Base-by-base conservation (phyloP, 2,113 vertebrate species). In the Lates calcarifer region DNA sequence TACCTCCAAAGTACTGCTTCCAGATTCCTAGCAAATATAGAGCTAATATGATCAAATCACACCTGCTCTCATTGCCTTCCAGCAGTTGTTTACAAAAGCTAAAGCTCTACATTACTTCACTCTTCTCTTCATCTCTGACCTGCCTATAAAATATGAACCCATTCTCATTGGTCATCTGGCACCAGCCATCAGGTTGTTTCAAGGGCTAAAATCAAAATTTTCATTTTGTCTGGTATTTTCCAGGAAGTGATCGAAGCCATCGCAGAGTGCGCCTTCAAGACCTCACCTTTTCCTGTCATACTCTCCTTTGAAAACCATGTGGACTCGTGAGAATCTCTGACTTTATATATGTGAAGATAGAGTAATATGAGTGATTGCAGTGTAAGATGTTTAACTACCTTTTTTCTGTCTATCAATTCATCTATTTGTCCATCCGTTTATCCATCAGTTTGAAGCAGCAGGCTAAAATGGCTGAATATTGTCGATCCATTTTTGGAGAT, bases 241-340 rank as follows among this genome's bases (percentile, higher is more conserved):
- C 83, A 99, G 98, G 98, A 99, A 94, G 98, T 99, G 49, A 99
- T 99, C 84, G 98, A 99, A 96, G 98, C 98, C 26, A 99, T 99
- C n/a, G 96, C 97, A 57, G 98, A 99, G 62, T 99, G 98, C 68
- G 98, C 98, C n/a, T 99, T 99, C 95, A 99, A 99, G 95, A 99
- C 98, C 0, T 99, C 98, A 0, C 98, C 97, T 28, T 99, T 97
- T 60, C 98, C 98, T 2, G 96, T 99, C 90, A 98, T 98, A 33
- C 96, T 99, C 57, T 99, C 98, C 55, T 99, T 99, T 88, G 98
- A 99, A 94, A 99, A 99, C 89, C 98, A 99, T 0, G 98, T 99
- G 65, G 98, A 99, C 94, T 99, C 98, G 98, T 99, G 95, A 98
- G 98, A 96, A 73, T 28, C 67, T 72, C 55, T 18, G 4, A 72